These are phyloP conservation scores for Vanessa atalanta DNA, from an alignment of 1,140 invertebrate species.

Conservation along the genomic window DNA sequence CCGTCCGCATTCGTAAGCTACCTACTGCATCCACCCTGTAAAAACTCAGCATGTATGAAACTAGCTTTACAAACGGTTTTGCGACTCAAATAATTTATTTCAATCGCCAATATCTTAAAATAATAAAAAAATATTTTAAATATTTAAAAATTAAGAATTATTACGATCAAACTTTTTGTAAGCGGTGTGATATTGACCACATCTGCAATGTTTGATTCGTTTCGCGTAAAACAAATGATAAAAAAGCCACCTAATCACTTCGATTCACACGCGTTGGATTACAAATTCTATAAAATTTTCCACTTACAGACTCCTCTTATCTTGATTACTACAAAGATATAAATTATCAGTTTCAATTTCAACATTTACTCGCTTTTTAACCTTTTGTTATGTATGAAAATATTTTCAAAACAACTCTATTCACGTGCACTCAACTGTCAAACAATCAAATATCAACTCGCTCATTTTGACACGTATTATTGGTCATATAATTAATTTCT, in stretches of 20 bases:
- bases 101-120: too few relatives aligned
- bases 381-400: too few relatives aligned
- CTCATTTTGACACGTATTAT: too few relatives aligned
- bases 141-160: neutral
- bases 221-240: neutral
- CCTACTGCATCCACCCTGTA: neutral
- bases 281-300: conserved; percentile 1
- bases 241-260: neutral
- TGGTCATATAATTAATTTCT: too few relatives aligned
- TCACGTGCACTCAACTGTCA: too few relatives aligned
- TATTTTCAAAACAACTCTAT: too few relatives aligned
- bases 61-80: too few relatives aligned
- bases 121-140: too few relatives aligned
- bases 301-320: neutral
- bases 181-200: neutral
- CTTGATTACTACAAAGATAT: neutral
- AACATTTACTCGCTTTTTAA: too few relatives aligned
- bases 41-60: neutral
- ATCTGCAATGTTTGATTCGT: neutral
- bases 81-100: too few relatives aligned
- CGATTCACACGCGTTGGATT: neutral
- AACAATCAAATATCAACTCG: too few relatives aligned
- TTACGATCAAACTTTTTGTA: neutral
- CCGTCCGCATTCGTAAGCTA: conserved; percentile 13
- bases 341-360: neutral